phyloP scores from a whole-genome alignment of 2,888 invertebrate species.

The Masnerella sp. region DNA sequence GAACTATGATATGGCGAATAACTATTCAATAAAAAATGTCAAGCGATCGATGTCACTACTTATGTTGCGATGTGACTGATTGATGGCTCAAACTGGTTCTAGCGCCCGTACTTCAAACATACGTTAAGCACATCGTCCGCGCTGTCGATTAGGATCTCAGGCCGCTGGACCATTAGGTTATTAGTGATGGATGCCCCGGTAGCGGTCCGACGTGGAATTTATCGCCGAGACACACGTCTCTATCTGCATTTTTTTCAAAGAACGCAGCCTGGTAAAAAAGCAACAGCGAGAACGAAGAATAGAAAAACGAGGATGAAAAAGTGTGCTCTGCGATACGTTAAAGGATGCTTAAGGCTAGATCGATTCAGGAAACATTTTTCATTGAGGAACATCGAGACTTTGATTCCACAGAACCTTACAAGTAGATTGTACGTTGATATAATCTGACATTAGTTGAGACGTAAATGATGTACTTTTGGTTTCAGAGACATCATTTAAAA shows the following conservation, averaged over 20 bases:
- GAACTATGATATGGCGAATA: slow-evolving; percentile 10
- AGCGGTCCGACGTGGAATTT: slow-evolving; percentile 26
- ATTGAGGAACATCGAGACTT: too few species aligned
- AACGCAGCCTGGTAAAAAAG: slow-evolving; percentile 4
- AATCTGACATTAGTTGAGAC: too few species aligned
- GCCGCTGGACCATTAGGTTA: slow-evolving; percentile 39
- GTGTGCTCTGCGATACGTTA: too few species aligned
- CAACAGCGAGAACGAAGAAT: too few species aligned
- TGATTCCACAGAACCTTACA: too few species aligned
- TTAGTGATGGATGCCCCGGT: slow-evolving; percentile 34
- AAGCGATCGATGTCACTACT: slow-evolving; percentile 35
- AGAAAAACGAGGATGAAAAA: too few species aligned
- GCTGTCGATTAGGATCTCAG: slow-evolving; percentile 45
- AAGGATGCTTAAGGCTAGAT: too few species aligned
- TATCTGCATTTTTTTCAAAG: slow-evolving; percentile 21
- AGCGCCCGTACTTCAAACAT: slow-evolving; percentile 38
- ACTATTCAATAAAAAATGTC: slow-evolving; percentile 32
- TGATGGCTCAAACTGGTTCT: slow-evolving; percentile 47
- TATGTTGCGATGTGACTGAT: slow-evolving; percentile 41
- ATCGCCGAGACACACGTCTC: slow-evolving; percentile 15
- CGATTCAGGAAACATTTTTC: too few species aligned
- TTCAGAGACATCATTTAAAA: too few species aligned
- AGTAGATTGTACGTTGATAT: too few species aligned
- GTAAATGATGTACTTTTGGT: too few species aligned
- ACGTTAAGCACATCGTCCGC: slow-evolving; percentile 35